phyloP scores from a whole-genome alignment of 2,888 invertebrate species.

The Drosophila borborema region DNA sequence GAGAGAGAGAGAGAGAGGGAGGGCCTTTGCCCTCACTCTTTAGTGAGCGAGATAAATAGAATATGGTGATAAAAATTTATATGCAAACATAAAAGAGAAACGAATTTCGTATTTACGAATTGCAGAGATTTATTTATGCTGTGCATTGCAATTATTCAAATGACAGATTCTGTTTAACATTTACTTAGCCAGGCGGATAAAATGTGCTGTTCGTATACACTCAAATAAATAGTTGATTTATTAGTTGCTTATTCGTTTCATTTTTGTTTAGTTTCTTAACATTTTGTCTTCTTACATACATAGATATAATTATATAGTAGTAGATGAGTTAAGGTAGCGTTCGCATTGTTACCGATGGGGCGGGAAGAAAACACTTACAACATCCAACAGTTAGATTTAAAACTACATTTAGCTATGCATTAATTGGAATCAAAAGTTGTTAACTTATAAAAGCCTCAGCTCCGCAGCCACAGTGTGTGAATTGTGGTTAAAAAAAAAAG shows the following conservation, averaged over 20 bases:
- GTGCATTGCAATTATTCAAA: conserved; percentile 46
- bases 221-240: conserved; percentile 71
- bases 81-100: not conserved
- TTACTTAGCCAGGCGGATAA: conserved; percentile 7
- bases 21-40: no score
- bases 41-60: no score
- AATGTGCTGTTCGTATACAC: conserved; percentile 50
- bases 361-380: conserved; percentile 40
- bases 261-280: conserved; percentile 19
- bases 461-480: conserved; percentile 17
- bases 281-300: conserved; percentile 10
- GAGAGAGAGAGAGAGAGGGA: not conserved
- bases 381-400: conserved; percentile 61
- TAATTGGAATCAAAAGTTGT: conserved; percentile 12
- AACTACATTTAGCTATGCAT: conserved; percentile 25
- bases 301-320: conserved; percentile 19
- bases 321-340: conserved; percentile 25
- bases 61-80: conserved; percentile 8
- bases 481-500: not conserved
- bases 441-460: conserved; percentile 32
- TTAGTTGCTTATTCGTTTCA: conserved; percentile 36
- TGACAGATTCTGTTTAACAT: conserved; percentile 10
- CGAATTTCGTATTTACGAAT: conserved; percentile 10
- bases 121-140: conserved; percentile 35
- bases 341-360: conserved; percentile 7